Evolutionary conservation across 2,888 invertebrate genomes (phyloP).

Genomic region (Rhyacophila evoluta): DNA sequence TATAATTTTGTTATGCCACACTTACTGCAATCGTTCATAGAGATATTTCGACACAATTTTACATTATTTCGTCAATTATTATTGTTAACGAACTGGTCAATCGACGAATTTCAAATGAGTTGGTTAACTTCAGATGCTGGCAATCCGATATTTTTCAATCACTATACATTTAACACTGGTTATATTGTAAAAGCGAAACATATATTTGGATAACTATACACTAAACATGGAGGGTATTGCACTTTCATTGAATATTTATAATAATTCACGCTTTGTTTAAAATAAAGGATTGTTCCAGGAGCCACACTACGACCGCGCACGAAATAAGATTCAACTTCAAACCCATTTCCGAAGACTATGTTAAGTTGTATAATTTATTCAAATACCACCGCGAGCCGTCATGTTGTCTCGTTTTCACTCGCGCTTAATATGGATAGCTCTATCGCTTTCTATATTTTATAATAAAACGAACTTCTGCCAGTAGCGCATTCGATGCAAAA

Average conservation of each 20-base stretch:
- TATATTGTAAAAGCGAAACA: neutral
- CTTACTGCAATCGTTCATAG: constrained; percentile 11
- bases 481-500: constrained; percentile 9
- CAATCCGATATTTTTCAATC: neutral
- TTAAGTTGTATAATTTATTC: constrained; percentile 22
- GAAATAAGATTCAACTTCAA: constrained; percentile 4
- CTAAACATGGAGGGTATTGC: neutral
- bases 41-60: constrained; percentile 13
- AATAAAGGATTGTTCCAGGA: constrained; percentile 18
- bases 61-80: constrained; percentile 8
- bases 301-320: neutral
- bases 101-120: constrained; percentile 23
- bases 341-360: constrained; percentile 12
- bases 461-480: neutral
- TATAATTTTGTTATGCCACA: neutral
- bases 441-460: neutral
- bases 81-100: constrained; percentile 16
- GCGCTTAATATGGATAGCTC: neutral
- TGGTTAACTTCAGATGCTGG: neutral
- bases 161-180: neutral
- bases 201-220: neutral
- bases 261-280: neutral
- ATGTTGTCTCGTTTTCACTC: neutral
- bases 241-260: neutral
- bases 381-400: neutral